These are phyloP conservation scores for Heliconius eleuchia DNA, from an alignment of 1,140 invertebrate species.

Conservation along the genomic window DNA sequence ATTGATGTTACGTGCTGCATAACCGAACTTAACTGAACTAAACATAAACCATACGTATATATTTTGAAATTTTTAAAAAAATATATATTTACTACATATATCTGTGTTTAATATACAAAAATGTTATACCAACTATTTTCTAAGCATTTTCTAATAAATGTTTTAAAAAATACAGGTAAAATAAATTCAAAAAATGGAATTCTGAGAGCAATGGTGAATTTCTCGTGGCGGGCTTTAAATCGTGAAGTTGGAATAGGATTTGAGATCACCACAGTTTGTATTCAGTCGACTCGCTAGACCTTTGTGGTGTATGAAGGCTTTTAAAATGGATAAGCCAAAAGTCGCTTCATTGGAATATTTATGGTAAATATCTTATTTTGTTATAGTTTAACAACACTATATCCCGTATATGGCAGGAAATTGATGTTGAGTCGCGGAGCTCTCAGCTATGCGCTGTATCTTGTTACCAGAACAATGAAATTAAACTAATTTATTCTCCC, in stretches of 20 bases:
- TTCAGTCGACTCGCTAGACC: constrained; percentile 50
- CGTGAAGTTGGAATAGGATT: constrained; percentile 51
- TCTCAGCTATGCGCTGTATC: no score
- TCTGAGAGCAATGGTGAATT: constrained; percentile 16
- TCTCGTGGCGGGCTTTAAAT: constrained; percentile 11
- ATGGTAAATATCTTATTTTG: no score
- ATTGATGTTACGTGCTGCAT: no score
- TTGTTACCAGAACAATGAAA: no score
- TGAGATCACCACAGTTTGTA: constrained; percentile 58
- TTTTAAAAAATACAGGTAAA: constrained; percentile 25
- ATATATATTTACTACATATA: not conserved
- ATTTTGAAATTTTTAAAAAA: not conserved
- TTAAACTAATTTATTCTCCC: no score
- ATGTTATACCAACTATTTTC: not conserved
- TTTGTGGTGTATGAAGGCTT: not conserved
- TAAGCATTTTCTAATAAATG: not conserved
- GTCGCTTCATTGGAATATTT: no score
- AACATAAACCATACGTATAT: no score
- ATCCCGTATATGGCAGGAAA: no score
- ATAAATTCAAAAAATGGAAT: constrained; percentile 28
- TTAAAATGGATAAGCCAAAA: constrained; percentile 13
- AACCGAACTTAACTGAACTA: no score
- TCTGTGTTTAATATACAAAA: not conserved
- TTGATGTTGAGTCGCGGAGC: no score
- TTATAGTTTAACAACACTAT: no score